Evolutionary conservation across 2,888 invertebrate genomes (phyloP), one percentile per base, ranked within the genome.

Genomic region (Agriopis marginaria): DNA sequence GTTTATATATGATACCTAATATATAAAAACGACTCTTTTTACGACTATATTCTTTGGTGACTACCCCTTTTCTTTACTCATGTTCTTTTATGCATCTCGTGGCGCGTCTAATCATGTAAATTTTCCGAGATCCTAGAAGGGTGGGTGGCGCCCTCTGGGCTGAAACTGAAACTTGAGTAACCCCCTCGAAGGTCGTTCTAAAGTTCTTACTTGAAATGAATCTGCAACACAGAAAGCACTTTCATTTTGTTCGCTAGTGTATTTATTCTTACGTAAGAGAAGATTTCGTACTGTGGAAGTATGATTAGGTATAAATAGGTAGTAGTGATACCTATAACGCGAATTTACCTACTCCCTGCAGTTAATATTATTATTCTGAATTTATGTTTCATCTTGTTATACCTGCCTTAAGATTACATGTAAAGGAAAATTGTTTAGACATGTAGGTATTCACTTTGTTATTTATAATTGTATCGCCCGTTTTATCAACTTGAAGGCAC

Each of bases 151-250:
- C 81, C 77, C 82, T 84, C 83, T 84, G 83, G 86, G 86, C 86
- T 87, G 89, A 88, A 91, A 91, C 90, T 90, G 89, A 91, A 91
- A 91, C 89, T 89, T 85, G 82, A 81, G 85, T 84, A 82, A 80
- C 88, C 88, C 86, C 87, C 80, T 84, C 89, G 92, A 93, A 93
- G 93, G 93, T 93, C 93, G 93, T 91, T 90, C 85, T 85, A 85
- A 90, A 93, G 86, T 93, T 93, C 88, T 88, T 84, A 84, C 85
- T 86, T 87, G 88, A 87, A 90, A 89, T 88, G 89, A 92, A 92
- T 92, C 86, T 85, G 84, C 86, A 87, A 82, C 85, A 87, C 78
- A 82, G 82, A 87, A 88, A 89, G 62, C 92, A 93, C 92, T 92
- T 92, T 91, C 91, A 86, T 91, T 89, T 88, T 82, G 79, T 79